phyloP scores from a whole-genome alignment of 2,888 invertebrate species.

The Helleia helle region DNA sequence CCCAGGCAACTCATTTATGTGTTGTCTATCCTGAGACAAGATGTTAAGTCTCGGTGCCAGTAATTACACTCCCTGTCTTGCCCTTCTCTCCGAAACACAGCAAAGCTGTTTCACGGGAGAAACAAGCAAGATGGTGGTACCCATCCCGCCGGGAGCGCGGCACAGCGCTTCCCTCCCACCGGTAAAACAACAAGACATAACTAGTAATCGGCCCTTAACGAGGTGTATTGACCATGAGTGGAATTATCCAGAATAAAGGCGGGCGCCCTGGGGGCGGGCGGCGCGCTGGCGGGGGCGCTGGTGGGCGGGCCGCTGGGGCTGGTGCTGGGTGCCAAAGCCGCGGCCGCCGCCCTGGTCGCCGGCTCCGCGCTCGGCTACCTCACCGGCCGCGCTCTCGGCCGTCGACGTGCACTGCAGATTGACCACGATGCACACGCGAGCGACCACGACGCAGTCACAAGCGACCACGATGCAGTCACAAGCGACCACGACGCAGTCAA shows the following conservation, averaged over 20 bases:
- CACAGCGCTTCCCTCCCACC: too few species aligned
- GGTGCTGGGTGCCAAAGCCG: slow-evolving; percentile 42
- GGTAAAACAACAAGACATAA: background rate
- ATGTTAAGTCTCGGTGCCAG: too few species aligned
- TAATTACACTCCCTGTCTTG: too few species aligned
- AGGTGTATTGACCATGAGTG: background rate
- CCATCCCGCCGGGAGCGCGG: too few species aligned
- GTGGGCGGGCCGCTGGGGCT: slow-evolving; percentile 46
- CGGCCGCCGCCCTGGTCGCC: slow-evolving; percentile 39
- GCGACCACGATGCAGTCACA: background rate
- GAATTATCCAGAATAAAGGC: slow-evolving; percentile 28
- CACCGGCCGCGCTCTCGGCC: slow-evolving; percentile 12
- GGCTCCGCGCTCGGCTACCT: slow-evolving; percentile 36
- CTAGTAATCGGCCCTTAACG: background rate
- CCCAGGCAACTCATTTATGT: too few species aligned
- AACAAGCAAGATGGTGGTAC: too few species aligned
- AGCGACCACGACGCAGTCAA: background rate
- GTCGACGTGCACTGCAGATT: background rate
- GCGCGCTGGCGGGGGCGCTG: slow-evolving; percentile 41
- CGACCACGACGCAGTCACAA: background rate
- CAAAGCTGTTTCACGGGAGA: too few species aligned
- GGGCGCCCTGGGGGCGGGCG: slow-evolving; percentile 34
- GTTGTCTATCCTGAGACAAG: too few species aligned
- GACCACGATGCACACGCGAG: too few species aligned
- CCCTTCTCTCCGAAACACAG: too few species aligned